Conservation (phyloP, 1,140 invertebrate genomes). For the Tribolium madens region DNA sequence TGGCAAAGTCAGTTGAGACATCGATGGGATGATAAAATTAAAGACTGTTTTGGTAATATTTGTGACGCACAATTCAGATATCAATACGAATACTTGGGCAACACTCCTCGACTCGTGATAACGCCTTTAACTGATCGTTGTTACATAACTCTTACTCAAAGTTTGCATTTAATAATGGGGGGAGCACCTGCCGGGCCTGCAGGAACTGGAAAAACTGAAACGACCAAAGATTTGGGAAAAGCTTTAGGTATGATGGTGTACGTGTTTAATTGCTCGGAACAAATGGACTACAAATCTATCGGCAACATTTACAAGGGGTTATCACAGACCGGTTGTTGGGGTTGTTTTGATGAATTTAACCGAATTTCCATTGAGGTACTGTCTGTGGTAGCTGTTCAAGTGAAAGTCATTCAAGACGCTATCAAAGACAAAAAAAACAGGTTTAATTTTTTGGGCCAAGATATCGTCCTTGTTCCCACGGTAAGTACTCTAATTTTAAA, state of each 20-base stretch:
- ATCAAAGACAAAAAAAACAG: constrained; percentile 82
- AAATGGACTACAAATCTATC: constrained; percentile 96
- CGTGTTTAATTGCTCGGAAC: constrained; percentile 96
- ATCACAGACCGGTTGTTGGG: constrained; percentile 94
- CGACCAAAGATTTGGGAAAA: constrained; percentile 92
- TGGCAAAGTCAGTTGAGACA: constrained; percentile 94
- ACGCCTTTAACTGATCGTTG: constrained; percentile 89
- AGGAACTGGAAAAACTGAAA: constrained; percentile 93
- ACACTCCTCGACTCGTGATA: constrained; percentile 85
- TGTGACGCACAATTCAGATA: constrained; percentile 89
- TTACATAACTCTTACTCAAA: constrained; percentile 91
- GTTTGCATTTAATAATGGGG: constrained; percentile 90
- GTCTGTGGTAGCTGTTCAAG: constrained; percentile 92
- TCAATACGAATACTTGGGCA: constrained; percentile 86
- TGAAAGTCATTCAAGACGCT: constrained; percentile 85
- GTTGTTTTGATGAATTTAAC: constrained; percentile 96
- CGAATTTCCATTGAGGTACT: constrained; percentile 93
- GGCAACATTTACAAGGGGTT: constrained; percentile 93
- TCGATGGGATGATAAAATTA: constrained; percentile 84
- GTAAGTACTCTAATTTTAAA: constrained; percentile 54
- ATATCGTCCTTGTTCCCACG: constrained; percentile 79
- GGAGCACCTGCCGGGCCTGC: constrained; percentile 91
- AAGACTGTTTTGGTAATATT: constrained; percentile 93
- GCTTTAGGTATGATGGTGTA: constrained; percentile 95
- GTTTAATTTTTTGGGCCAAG: constrained; percentile 89